Conservation (phyloP, 1,140 invertebrate genomes). For the Drosophila lacertosa region DNA sequence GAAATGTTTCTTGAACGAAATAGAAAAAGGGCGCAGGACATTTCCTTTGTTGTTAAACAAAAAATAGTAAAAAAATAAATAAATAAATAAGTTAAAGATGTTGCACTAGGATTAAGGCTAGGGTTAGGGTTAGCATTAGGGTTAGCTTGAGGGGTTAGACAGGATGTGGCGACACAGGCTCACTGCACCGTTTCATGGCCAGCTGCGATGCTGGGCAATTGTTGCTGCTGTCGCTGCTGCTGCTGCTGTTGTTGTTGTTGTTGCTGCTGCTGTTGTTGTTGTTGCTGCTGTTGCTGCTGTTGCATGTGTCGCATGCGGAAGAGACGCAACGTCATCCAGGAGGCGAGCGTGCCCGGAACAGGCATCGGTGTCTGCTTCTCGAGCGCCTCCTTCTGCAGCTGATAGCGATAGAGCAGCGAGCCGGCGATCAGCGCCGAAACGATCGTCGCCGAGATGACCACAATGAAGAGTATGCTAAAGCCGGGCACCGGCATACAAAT, state of each 20-base stretch:
- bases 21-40: constrained; percentile 10
- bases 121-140: neutral
- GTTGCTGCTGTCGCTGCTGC: constrained; percentile 45
- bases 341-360: constrained; percentile 87
- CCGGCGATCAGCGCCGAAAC: constrained; percentile 92
- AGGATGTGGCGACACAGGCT: neutral
- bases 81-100: constrained; percentile 20
- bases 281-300: constrained; percentile 68
- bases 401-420: constrained; percentile 89
- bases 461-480: constrained; percentile 94
- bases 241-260: constrained; percentile 51
- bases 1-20: constrained; percentile 14
- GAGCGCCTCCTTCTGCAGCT: constrained; percentile 88
- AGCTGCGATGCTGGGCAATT: constrained; percentile 25
- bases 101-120: constrained; percentile 6
- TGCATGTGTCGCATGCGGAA: constrained; percentile 86
- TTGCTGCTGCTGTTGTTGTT: constrained; percentile 51
- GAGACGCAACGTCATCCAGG: constrained; percentile 90
- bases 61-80: constrained; percentile 19
- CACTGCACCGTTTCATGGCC: constrained; percentile 75
- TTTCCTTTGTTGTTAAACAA: constrained; percentile 13
- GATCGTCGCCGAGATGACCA: constrained; percentile 93
- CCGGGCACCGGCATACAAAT: constrained; percentile 95
- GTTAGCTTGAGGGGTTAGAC: neutral
- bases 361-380: constrained; percentile 85